Evolutionary conservation across 2,113 vertebrate species (phyloP).

Genomic region (Serilophus lunatus): DNA sequence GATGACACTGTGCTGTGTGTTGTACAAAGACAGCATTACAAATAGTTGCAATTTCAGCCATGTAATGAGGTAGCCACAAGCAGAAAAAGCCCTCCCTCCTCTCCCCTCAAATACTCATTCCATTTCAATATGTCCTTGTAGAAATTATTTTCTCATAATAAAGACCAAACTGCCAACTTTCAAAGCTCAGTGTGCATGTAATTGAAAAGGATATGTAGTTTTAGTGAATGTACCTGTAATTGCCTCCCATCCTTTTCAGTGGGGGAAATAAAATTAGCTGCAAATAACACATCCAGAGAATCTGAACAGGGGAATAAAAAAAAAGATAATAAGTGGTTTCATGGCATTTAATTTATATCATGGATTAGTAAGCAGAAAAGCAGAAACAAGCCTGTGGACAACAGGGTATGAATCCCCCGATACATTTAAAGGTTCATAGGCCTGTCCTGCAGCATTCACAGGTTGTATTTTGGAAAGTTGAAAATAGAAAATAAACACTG

Average conservation of each 20-base stretch:
- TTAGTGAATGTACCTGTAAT: background rate
- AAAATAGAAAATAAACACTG: background rate
- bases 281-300: background rate
- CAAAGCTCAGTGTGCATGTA: background rate
- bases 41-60: background rate
- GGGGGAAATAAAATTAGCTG: conserved; percentile 3
- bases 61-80: background rate
- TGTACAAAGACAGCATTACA: background rate
- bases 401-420: background rate
- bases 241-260: background rate
- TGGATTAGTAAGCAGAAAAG: background rate
- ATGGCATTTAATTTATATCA: conserved; percentile 17
- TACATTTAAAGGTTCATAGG: background rate
- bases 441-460: background rate
- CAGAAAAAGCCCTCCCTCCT: background rate
- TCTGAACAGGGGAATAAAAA: background rate
- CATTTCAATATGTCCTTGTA: background rate
- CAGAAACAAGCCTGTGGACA: background rate
- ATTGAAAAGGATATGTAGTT: background rate
- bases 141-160: background rate
- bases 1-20: background rate
- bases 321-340: background rate
- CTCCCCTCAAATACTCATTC: background rate
- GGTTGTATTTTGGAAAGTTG: background rate
- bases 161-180: background rate